phyloP scores from a whole-genome alignment of 2,113 vertebrate genomes.

The Alosa alosa region DNA sequence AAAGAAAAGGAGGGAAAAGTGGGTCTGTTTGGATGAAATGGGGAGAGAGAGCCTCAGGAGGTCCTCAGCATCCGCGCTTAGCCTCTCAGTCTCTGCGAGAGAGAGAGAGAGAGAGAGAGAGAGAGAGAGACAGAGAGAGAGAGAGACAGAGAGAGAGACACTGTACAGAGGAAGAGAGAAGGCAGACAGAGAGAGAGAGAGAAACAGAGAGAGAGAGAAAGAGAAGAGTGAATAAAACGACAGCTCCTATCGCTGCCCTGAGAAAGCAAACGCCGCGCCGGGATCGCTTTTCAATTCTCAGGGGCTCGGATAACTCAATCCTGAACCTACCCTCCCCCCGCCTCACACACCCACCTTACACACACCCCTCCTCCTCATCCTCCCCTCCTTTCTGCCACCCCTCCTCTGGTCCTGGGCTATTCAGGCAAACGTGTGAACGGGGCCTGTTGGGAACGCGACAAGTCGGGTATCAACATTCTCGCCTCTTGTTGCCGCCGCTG shows the following conservation, averaged over 20 bases:
- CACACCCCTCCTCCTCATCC: neutral
- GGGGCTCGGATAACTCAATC: constrained; percentile 69
- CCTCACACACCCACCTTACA: constrained; percentile 53
- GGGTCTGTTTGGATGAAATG: neutral
- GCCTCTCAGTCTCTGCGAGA: constrained; percentile 41
- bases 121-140: neutral
- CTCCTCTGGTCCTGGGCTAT: neutral
- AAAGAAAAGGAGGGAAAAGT: neutral
- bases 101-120: neutral
- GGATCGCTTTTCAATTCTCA: constrained; percentile 73
- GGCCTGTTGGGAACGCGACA: constrained; percentile 62
- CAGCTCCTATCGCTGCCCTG: constrained; percentile 61
- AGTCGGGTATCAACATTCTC: constrained; percentile 66
- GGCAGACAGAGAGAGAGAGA: neutral
- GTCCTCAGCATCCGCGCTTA: constrained; percentile 49
- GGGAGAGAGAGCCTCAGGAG: constrained; percentile 42
- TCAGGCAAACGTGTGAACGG: constrained; percentile 64
- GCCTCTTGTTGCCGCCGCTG: constrained; percentile 57
- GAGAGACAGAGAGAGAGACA: neutral
- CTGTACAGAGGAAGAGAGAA: neutral
- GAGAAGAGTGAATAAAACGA: constrained; percentile 31
- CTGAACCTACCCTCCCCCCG: constrained; percentile 66
- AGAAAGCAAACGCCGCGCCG: constrained; percentile 65
- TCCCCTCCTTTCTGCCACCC: neutral
- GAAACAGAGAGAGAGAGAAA: neutral